Base-by-base conservation (phyloP, 35 echinoderm and acorn worm species). In the Amphiura filiformis region DNA sequence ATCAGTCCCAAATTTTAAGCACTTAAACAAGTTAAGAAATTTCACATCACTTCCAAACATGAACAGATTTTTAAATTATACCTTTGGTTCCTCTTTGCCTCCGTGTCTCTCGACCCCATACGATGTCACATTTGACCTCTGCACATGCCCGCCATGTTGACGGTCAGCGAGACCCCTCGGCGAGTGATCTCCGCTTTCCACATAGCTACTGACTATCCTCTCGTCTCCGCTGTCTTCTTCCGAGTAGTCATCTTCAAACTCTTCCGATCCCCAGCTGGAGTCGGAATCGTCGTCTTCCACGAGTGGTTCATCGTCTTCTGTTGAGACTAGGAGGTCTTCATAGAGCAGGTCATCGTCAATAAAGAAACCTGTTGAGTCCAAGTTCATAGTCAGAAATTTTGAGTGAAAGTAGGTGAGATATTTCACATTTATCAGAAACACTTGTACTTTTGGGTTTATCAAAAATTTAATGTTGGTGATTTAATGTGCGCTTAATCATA, bases 201-300 rank as follows among this genome's bases (percentile, higher is more conserved):
- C 87, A 82, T 37, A 34, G 81, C 85, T 92, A 70, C 90, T 96
- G 78, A 92, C 90, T 18, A 96, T 87, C 82, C 80, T 82, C 81
- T 96, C 94, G 28, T 87, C 82, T 11, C 92, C 94, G 52, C 94
- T 96, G 38, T 96, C 94, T 17, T 93, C 91, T 17, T 93, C 91
- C 1, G 91, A 93, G 61, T 92, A 96, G 3, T 75, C 87, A 37
- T 96, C 94, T n/a, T n/a, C n/a, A 90, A 90, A 96, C 39, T 96
- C 94, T 18, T 96, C 94, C 13, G 94, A 96, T 18, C 94, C 94
- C 94, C 94, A 96, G 82, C 88, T 91, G 78, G 90, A 96, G 38
- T 93, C 92, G 1, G 92, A 89, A 14, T 77, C 70, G 75, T 91
- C 81, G 31, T 96, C 94, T 28, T 92, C 90, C 39, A 91, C 47